Base-by-base conservation (phyloP, 2,797 vertebrate species). In the Trachurus trachurus region DNA sequence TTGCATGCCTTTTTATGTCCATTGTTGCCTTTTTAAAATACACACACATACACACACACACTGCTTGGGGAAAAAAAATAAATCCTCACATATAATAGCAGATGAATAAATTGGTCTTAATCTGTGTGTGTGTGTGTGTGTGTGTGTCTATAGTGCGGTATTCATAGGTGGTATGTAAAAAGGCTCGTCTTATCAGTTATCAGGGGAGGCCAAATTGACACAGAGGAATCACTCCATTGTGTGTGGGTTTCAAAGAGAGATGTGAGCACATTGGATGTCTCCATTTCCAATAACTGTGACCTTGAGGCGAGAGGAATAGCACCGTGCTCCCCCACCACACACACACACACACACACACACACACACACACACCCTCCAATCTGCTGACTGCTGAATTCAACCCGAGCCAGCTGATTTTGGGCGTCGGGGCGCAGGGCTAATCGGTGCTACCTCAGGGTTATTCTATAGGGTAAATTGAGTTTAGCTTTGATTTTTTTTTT, bases 261-360 rank as follows among this genome's bases (percentile, higher is more conserved):
- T 91, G 90, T 88, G 91, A 92, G 83, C 83, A 88, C 87, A 86
- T 74, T 91, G 92, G 90, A 93, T 91, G 91, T 93, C 93, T 93
- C 92, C 87, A 93, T 94, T 93, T 94, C 91, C 92, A 91, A 91
- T 92, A 94, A 92, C 89, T 85, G 70, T 94, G 91, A 93, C 92
- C 92, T 94, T 93, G 92, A 94, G 90, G 92, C 82, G 11, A 87
- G 85, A 81, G 86, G 78, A 90, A 87, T 84, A 85, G 74, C 82
- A 81, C 78, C 6, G 68, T 60, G 29, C 64, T 52, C 82, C 73
- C 66, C 15, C 62, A 10, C 45, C 4, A 34, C 31, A 34, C 31
- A 34, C 31, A 34, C 31, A 34, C 31, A 34, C 31, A 34, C 31
- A 26, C 26, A 26, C 26, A 26, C 26, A 26, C 31, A 34, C 31